phyloP scores from a whole-genome alignment of 1,140 invertebrate genomes.

The Macrotrachela quadricornifera region DNA sequence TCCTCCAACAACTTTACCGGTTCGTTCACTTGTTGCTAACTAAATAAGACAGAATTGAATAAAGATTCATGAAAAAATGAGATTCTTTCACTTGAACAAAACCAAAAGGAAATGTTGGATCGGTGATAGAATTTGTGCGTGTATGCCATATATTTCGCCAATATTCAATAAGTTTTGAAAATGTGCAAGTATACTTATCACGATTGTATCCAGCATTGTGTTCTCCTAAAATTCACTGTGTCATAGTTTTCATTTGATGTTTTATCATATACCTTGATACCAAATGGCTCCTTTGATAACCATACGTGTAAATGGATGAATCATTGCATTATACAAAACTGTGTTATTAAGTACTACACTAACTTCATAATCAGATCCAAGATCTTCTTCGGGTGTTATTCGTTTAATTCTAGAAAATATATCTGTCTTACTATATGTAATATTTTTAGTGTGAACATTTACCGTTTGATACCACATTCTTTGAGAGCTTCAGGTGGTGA shows the following conservation, averaged over 20 bases:
- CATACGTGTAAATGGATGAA: slow-evolving; percentile 18
- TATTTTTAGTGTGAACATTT: no score
- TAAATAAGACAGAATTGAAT: no score
- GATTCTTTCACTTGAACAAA: no score
- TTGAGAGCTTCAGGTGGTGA: slow-evolving; percentile 15
- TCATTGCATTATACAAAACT: slow-evolving; percentile 21
- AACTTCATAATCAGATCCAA: no score
- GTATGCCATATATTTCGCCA: slow-evolving; percentile 16
- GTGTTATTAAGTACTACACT: not conserved
- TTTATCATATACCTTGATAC: slow-evolving; percentile 24
- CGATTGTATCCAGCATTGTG: slow-evolving; percentile 9
- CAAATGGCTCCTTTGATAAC: slow-evolving; percentile 20
- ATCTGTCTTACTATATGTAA: no score
- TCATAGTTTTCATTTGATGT: no score
- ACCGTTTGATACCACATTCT: slow-evolving; percentile 13
- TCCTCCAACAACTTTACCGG: not conserved
- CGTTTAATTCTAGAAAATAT: no score
- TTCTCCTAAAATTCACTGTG: no score
- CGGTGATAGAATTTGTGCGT: slow-evolving; percentile 11
- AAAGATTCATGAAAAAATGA: no score
- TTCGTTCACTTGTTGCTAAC: slow-evolving; percentile 7
- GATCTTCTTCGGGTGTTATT: no score
- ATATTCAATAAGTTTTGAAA: slow-evolving; percentile 18
- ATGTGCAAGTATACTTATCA: slow-evolving; percentile 17
- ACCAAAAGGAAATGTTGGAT: slow-evolving; percentile 19